Conservation (phyloP, 2,797 vertebrate species). For the Sebastes elongatus region DNA sequence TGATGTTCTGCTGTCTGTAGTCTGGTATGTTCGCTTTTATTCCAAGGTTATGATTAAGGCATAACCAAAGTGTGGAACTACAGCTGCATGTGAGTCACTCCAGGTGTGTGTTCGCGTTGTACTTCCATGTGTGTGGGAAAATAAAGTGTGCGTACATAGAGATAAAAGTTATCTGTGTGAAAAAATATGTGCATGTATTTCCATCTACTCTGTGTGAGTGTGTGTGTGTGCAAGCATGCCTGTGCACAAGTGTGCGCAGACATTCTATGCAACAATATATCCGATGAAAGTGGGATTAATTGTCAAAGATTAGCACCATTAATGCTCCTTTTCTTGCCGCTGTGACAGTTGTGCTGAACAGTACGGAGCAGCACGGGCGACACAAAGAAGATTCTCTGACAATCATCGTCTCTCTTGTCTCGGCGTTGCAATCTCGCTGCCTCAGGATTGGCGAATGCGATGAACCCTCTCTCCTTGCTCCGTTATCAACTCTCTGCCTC, state of each 20-base stretch:
- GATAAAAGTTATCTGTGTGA: slow-evolving; percentile 24
- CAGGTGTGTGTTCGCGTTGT: slow-evolving; percentile 2
- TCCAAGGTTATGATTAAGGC: slow-evolving; percentile 17
- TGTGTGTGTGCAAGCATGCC: neutral
- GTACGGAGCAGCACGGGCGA: slow-evolving; percentile 23
- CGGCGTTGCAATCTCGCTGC: slow-evolving; percentile 19
- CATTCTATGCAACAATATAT: slow-evolving; percentile 30
- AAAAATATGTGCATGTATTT: neutral
- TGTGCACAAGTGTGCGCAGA: neutral
- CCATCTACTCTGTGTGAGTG: neutral
- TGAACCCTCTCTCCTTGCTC: slow-evolving; percentile 34
- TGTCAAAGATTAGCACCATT: slow-evolving; percentile 65
- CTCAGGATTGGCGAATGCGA: slow-evolving; percentile 34
- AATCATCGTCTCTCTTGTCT: slow-evolving; percentile 42
- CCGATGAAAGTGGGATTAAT: slow-evolving; percentile 60
- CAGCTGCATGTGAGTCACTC: neutral
- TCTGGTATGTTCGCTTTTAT: slow-evolving; percentile 58
- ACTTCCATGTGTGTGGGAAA: neutral
- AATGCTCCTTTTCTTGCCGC: slow-evolving; percentile 51
- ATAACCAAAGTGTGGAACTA: neutral
- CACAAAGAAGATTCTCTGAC: slow-evolving; percentile 61
- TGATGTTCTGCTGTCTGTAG: slow-evolving; percentile 41
- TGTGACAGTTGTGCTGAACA: slow-evolving; percentile 49
- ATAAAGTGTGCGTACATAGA: neutral
- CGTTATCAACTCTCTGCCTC: slow-evolving; percentile 28